Conservation (phyloP, 1,140 invertebrate species). For the Drosophila murphyi region DNA sequence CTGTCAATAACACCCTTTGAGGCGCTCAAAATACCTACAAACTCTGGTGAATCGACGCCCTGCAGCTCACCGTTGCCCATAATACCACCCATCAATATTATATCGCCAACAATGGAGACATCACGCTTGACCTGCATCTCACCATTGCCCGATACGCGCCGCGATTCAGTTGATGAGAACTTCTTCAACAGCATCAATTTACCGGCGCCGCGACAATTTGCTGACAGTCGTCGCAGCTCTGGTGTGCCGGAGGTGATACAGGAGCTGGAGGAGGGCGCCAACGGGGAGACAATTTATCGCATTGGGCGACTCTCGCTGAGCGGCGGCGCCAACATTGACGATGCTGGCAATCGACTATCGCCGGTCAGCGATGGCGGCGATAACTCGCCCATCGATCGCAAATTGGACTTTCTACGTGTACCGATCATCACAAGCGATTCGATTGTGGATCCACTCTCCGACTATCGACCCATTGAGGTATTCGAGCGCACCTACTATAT, state of each 20-base stretch:
- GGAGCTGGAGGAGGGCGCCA: constrained; percentile 75
- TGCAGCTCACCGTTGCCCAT: constrained; percentile 87
- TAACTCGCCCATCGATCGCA: constrained; percentile 60
- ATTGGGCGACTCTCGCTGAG: constrained; percentile 70
- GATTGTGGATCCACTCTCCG: constrained; percentile 73
- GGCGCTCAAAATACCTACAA: constrained; percentile 72
- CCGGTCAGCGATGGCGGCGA: constrained; percentile 59
- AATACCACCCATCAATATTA: constrained; percentile 85
- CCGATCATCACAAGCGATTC: constrained; percentile 72
- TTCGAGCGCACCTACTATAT: constrained; percentile 82
- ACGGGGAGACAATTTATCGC: constrained; percentile 69
- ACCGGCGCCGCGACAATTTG: constrained; percentile 91
- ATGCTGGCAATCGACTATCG: constrained; percentile 72
- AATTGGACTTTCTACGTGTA: constrained; percentile 76
- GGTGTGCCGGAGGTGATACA: constrained; percentile 86
- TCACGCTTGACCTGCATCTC: constrained; percentile 87
- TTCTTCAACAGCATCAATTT: constrained; percentile 84
- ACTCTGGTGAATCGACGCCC: constrained; percentile 86
- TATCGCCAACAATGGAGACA: constrained; percentile 82
- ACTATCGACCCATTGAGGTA: constrained; percentile 81
- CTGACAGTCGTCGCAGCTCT: constrained; percentile 89
- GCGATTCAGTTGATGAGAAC: constrained; percentile 88
- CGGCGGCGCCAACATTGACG: constrained; percentile 75
- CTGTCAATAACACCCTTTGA: constrained; percentile 79
- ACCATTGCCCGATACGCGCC: constrained; percentile 88